These are phyloP conservation scores for Sminthopsis crassicaudata DNA, from an alignment of 2,113 vertebrate genomes.

Conservation along the genomic window DNA sequence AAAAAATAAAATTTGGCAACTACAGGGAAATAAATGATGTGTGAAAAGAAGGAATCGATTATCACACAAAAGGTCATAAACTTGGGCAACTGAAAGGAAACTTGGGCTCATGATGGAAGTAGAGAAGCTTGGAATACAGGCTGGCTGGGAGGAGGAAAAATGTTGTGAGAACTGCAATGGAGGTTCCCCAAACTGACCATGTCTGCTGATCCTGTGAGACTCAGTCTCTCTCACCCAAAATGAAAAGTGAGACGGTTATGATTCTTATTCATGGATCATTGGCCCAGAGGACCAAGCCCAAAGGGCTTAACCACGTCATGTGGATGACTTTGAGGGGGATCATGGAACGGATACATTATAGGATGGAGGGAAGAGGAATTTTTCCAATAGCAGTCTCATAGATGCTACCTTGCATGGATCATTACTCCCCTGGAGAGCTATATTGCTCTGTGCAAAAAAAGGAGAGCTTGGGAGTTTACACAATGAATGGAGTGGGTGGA, in stretches of 20 bases:
- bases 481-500: background rate
- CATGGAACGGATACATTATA: background rate
- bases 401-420: background rate
- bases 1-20: background rate
- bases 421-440: background rate
- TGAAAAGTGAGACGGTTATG: background rate
- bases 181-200: background rate
- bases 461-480: background rate
- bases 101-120: background rate
- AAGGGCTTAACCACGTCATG: background rate
- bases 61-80: background rate
- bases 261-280: background rate
- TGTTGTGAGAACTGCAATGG: background rate
- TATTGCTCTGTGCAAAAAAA: background rate
- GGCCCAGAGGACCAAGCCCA: background rate
- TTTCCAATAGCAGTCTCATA: background rate
- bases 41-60: background rate
- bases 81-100: background rate
- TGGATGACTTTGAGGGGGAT: background rate
- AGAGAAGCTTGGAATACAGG: background rate
- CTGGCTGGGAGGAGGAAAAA: background rate
- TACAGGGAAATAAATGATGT: background rate
- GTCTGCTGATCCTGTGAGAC: background rate
- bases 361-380: background rate
- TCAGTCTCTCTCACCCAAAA: background rate